Evolutionary conservation across 2,797 vertebrate genomes (phyloP).

Genomic region (Gephyroberyx darwinii): DNA sequence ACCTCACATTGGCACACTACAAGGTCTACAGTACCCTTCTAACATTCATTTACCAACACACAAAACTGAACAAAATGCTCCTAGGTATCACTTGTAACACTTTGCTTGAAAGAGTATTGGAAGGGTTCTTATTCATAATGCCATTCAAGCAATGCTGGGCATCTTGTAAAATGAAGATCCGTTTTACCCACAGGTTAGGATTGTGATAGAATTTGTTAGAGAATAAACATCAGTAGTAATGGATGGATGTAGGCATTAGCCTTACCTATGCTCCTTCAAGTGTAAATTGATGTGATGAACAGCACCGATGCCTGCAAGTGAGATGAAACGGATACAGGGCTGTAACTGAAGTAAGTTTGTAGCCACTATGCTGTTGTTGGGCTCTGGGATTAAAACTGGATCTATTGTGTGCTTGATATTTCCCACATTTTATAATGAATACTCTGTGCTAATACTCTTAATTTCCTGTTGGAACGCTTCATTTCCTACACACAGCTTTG

Average conservation of each 20-base stretch:
- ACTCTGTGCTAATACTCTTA: neutral
- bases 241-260: slow-evolving; percentile 11
- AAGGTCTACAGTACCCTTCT: slow-evolving; percentile 58
- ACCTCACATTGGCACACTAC: slow-evolving; percentile 69
- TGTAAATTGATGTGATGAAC: slow-evolving; percentile 9
- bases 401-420: slow-evolving; percentile 23
- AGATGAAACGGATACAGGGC: slow-evolving; percentile 19
- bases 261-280: slow-evolving; percentile 17
- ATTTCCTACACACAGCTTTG: slow-evolving; percentile 36
- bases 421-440: slow-evolving; percentile 27
- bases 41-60: slow-evolving; percentile 68
- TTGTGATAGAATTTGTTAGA: neutral
- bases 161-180: slow-evolving; percentile 5
- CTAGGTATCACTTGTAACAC: slow-evolving; percentile 51
- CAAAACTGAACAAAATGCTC: slow-evolving; percentile 53
- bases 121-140: slow-evolving; percentile 36
- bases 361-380: neutral
- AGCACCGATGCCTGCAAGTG: slow-evolving; percentile 1
- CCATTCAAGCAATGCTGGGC: neutral
- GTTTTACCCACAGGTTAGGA: neutral
- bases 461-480: slow-evolving; percentile 43
- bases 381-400: slow-evolving; percentile 7
- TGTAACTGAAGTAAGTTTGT: slow-evolving; percentile 17
- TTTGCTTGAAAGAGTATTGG: slow-evolving; percentile 32
- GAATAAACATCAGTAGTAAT: slow-evolving; percentile 11